phyloP scores from a whole-genome alignment of 2,113 vertebrate species.

The Mystacornis crossleyi region DNA sequence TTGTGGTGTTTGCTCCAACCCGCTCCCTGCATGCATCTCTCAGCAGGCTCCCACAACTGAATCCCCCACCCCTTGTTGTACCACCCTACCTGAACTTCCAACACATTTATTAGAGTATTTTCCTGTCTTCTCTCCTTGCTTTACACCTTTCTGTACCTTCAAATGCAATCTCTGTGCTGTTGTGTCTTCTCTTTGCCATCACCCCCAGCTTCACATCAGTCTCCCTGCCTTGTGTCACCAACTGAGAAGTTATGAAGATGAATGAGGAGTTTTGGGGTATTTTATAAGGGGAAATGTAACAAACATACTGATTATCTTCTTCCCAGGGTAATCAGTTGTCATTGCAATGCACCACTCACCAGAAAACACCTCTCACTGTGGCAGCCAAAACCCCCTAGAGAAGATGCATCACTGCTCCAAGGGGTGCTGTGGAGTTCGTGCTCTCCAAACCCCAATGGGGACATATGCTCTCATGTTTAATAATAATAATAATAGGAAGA shows the following conservation, averaged over 20 bases:
- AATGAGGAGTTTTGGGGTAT: neutral
- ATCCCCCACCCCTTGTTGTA: accelerated
- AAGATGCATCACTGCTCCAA: neutral
- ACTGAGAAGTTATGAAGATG: neutral
- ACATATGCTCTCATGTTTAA: neutral
- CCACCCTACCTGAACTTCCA: neutral
- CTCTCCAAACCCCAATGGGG: neutral
- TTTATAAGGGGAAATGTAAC: neutral
- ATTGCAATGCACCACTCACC: neutral
- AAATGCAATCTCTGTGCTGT: accelerated
- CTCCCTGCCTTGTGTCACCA: neutral
- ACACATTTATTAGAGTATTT: neutral
- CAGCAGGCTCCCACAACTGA: neutral
- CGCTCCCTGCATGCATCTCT: neutral
- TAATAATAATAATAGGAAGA: neutral
- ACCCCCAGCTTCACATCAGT: neutral
- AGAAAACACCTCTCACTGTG: neutral
- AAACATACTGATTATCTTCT: neutral
- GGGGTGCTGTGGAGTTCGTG: neutral
- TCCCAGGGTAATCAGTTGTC: neutral
- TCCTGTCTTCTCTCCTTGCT: neutral
- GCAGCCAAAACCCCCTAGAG: accelerated
- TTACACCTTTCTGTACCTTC: neutral
- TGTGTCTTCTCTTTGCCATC: neutral
- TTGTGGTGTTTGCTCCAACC: neutral